These are phyloP conservation scores for Brachionus koreanus DNA, from an alignment of 1,140 invertebrate genomes.

Conservation along the genomic window DNA sequence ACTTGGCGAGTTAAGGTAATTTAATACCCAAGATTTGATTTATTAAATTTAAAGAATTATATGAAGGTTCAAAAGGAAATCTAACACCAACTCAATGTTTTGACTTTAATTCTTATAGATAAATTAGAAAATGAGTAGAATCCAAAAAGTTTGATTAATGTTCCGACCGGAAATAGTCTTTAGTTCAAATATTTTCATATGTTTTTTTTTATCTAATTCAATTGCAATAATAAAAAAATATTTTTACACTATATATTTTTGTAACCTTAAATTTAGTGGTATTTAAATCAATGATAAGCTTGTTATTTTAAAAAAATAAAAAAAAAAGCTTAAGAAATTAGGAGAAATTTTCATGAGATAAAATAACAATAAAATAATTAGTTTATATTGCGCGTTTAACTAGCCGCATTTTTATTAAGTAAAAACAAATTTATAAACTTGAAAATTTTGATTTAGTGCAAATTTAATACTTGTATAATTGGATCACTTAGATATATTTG, in stretches of 20 bases:
- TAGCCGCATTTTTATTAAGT: background rate
- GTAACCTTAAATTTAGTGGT: conserved; percentile 1
- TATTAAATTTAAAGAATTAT: background rate
- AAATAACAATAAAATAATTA: conserved; percentile 7
- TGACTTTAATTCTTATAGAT: background rate
- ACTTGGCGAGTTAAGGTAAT: background rate
- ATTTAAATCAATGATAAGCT: conserved; percentile 4
- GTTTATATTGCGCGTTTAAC: background rate
- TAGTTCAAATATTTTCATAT: background rate
- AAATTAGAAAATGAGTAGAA: background rate
- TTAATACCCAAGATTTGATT: background rate
- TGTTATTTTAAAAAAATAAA: background rate
- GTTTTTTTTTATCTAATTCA: background rate
- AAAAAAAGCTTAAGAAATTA: background rate
- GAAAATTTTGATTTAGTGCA: background rate
- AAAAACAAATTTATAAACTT: background rate
- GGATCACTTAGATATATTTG: background rate
- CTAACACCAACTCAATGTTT: background rate
- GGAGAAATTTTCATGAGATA: background rate
- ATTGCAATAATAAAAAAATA: background rate
- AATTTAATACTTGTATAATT: background rate
- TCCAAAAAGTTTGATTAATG: background rate
- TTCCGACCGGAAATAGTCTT: background rate
- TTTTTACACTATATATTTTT: background rate
- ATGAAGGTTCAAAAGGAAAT: background rate